Conservation (phyloP, 2,113 vertebrate genomes). For the Melanerpes formicivorus region DNA sequence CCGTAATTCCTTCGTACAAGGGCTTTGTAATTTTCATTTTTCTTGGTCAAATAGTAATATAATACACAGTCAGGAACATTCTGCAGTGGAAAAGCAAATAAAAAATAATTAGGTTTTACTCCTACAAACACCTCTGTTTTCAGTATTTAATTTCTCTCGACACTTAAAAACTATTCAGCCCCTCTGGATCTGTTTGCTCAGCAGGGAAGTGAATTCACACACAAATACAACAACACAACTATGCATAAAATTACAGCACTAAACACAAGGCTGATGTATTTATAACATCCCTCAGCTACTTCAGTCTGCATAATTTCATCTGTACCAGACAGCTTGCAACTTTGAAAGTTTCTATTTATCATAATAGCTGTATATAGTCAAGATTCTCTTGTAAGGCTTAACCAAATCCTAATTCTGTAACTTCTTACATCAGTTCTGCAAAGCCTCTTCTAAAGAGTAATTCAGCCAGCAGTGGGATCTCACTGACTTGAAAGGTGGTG, state of each 20-base stretch:
- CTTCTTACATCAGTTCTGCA: not conserved
- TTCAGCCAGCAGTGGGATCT: not conserved
- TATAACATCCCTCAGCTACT: not conserved
- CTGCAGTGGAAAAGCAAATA: constrained; percentile 72
- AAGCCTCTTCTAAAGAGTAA: not conserved
- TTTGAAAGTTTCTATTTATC: not conserved
- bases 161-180: not conserved
- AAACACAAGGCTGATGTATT: not conserved
- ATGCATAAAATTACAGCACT: not conserved
- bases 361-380: not conserved
- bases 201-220: not conserved
- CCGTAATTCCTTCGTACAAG: constrained; percentile 95
- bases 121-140: not conserved
- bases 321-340: not conserved
- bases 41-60: constrained; percentile 99
- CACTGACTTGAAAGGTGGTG: not conserved
- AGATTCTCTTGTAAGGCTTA: not conserved
- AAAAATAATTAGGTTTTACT: not conserved
- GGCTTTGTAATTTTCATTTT: constrained; percentile 98
- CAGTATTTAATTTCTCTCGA: not conserved
- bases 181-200: not conserved
- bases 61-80: constrained; percentile 96
- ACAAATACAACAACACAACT: not conserved
- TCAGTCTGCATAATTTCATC: not conserved
- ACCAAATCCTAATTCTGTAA: not conserved